Conservation (phyloP, 2,797 vertebrate genomes). For the Xenopus petersii region DNA sequence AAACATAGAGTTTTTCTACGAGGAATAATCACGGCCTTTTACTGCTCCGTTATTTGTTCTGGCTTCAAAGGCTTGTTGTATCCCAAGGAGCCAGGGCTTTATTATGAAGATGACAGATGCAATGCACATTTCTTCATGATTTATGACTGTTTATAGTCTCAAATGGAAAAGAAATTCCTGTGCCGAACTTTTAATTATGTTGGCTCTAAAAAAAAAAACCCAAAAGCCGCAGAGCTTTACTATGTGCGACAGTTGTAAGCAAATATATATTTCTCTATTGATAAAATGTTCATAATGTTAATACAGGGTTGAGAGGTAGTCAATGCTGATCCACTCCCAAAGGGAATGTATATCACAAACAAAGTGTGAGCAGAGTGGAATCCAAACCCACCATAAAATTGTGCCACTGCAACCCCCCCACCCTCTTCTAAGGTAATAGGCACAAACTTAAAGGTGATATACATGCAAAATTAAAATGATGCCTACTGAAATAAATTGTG, state of each 20-base stretch:
- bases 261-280: neutral
- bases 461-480: too few species aligned
- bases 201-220: neutral
- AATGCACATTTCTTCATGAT: slow-evolving; percentile 7
- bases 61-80: neutral
- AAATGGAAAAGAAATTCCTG: neutral
- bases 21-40: slow-evolving; percentile 10
- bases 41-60: neutral
- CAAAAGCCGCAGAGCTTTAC: neutral
- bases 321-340: too few species aligned
- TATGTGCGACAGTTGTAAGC: neutral
- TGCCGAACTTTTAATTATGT: neutral
- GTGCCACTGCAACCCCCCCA: too few species aligned
- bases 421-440: too few species aligned
- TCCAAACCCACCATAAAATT: too few species aligned
- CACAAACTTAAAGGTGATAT: too few species aligned
- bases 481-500: too few species aligned
- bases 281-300: neutral
- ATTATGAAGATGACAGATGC: slow-evolving; percentile 12
- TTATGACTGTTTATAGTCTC: slow-evolving; percentile 8
- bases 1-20: neutral
- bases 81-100: neutral
- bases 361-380: too few species aligned
- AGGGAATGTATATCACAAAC: too few species aligned
- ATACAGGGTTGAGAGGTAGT: neutral